A percentile compares a stretch with the other conserved stretches of the same genome.
phyloP scores from a whole-genome alignment of 2,888 invertebrate species.

The Temnothorax rugatulus region DNA sequence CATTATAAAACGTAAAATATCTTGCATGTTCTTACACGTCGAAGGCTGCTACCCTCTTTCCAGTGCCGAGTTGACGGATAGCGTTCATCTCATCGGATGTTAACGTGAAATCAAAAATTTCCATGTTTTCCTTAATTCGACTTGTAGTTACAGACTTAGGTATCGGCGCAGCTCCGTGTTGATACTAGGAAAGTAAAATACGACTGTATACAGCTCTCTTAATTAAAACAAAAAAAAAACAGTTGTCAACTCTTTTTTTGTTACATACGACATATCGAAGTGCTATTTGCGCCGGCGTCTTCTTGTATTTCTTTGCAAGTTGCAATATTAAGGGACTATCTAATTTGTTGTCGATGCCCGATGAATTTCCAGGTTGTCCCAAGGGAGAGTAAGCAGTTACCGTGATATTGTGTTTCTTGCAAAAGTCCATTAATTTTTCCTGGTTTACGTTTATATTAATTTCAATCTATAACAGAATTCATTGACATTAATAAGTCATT shows the following conservation, averaged over 20 bases:
- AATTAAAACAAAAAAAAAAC: background rate
- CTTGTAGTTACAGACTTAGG: constrained; percentile 89
- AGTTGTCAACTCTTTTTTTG: background rate
- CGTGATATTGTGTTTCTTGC: constrained; percentile 89
- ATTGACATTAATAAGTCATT: background rate
- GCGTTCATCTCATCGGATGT: constrained; percentile 86
- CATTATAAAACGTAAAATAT: background rate
- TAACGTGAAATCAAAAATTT: constrained; percentile 89
- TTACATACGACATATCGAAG: constrained; percentile 88
- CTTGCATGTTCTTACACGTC: constrained; percentile 86
- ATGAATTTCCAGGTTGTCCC: constrained; percentile 92
- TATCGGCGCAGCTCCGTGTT: constrained; percentile 87
- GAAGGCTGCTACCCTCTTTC: constrained; percentile 89
- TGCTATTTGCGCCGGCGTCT: constrained; percentile 90
- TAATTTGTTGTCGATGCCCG: constrained; percentile 90
- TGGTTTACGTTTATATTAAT: constrained; percentile 93
- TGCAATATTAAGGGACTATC: constrained; percentile 88
- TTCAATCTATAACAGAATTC: constrained; percentile 88
- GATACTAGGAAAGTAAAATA: constrained; percentile 68
- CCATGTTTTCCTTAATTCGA: constrained; percentile 89
- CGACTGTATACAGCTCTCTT: background rate
- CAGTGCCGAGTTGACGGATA: constrained; percentile 87
- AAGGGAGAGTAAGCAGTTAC: constrained; percentile 94
- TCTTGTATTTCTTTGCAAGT: constrained; percentile 89
- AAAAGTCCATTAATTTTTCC: constrained; percentile 90